Base-by-base conservation (phyloP, 2,113 vertebrate genomes). In the Camelus bactrianus region DNA sequence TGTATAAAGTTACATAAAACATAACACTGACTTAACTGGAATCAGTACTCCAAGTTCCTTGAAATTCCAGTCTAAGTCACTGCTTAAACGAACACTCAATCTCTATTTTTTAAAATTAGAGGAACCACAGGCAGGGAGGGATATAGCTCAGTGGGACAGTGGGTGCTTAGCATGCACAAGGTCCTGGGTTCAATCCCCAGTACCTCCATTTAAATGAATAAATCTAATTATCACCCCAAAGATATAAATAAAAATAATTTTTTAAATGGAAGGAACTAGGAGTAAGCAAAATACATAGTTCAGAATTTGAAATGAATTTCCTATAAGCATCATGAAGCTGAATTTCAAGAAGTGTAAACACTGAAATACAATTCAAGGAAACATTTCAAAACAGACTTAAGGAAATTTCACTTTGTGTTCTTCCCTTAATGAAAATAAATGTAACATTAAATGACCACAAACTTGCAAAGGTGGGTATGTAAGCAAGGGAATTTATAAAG, bases 311-410 rank as follows among this genome's bases (percentile, higher is more conserved):
- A 91, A 94, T 56, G 30, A 95, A 88, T 89, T 82, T 91, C 77
- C 42, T 81, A 93, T 82, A 90, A 90, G 56, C 6, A 84, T 26
- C n/a, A 92, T 54, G 93, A 88, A 92, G 38, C 26, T 88, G 60
- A 84, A 88, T 88, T 80, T 94, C 35, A 90, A 75, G 70, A 96
- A 90, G 20, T 80, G 26, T n/a, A 89, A 75, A 92, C 69, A 86
- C 81, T 48, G 93, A 92, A 86, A 89, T 94, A 79, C 9, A 93
- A 89, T 94, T 90, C 58, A 94, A 92, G 48, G 14, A 95, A 92
- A 80, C 30, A 76, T 60, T 81, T 70, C 42, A 94, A 95, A 94
- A 92, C 1, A 89, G 54, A 85, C 28, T 79, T 85, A 83, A 50
- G 16, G 16, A 83, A 86, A 96, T 93, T n/a, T 79, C 5, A 93